Percentiles rank a stretch among this genome's conserved stretches.
Evolutionary conservation across 1,140 invertebrate genomes (phyloP).

Genomic region (Metopolophium dirhodum): DNA sequence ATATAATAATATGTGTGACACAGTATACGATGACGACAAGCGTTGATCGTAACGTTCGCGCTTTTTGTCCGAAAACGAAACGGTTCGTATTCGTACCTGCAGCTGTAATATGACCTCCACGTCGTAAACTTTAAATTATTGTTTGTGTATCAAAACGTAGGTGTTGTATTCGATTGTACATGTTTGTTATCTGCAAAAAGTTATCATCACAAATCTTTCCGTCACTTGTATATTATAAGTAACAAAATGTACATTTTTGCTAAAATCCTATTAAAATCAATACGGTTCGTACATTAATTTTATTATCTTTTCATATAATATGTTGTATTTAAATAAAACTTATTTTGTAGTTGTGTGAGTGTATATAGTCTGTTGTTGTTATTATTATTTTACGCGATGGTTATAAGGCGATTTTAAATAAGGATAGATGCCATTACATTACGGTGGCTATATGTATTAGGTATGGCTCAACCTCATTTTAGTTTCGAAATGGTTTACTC

Average conservation of each 20-base stretch:
- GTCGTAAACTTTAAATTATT: not conserved
- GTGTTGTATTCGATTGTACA: not conserved
- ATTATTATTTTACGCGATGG: not conserved
- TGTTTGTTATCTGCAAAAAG: not conserved
- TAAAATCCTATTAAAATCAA: not conserved
- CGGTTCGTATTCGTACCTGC: not conserved
- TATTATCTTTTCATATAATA: not conserved
- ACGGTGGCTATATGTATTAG: too few species aligned
- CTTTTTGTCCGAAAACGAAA: not conserved
- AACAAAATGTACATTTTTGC: not conserved
- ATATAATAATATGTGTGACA: too few species aligned
- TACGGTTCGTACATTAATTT: not conserved
- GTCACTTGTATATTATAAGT: not conserved
- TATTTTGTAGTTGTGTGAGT: not conserved
- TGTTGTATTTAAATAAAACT: not conserved
- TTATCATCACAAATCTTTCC: not conserved
- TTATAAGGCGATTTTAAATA: not conserved
- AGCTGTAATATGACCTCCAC: not conserved
- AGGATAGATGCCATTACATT: not conserved
- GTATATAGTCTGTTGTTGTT: not conserved
- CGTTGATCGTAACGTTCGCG: not conserved
- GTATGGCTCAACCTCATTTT: not conserved
- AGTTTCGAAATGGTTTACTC: too few species aligned
- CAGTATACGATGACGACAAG: not conserved
- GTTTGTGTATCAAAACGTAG: not conserved